These are phyloP conservation scores for Timandra comae DNA, from an alignment of 2,888 invertebrate genomes.

Conservation along the genomic window DNA sequence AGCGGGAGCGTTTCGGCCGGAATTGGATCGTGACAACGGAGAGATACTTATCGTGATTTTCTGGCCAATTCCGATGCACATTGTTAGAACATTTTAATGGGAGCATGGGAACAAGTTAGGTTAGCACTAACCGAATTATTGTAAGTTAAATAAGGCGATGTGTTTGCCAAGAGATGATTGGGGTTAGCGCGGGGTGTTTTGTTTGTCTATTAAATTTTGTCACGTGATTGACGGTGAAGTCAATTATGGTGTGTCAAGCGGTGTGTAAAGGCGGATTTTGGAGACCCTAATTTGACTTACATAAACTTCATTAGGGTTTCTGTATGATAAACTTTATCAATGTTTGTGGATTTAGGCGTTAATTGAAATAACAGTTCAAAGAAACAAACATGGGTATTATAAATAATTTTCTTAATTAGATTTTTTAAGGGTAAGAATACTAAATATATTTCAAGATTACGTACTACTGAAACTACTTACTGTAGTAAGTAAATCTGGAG, in stretches of 20 bases:
- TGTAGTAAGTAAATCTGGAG: not conserved
- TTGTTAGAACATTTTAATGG: conserved; percentile 63
- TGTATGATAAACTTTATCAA: not conserved
- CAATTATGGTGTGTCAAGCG: conserved; percentile 16
- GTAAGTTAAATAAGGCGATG: conserved; percentile 61
- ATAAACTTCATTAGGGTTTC: not conserved
- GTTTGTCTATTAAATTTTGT: conserved; percentile 48
- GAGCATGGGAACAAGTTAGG: conserved; percentile 70
- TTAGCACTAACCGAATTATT: conserved; percentile 61
- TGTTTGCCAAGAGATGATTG: conserved; percentile 53
- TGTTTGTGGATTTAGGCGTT: no score
- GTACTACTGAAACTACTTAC: no score
- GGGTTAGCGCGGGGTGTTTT: conserved; percentile 39
- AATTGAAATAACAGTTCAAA: no score
- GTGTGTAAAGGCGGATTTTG: conserved; percentile 4
- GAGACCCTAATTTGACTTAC: conserved; percentile 3
- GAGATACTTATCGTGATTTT: conserved; percentile 75
- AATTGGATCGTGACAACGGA: conserved; percentile 73
- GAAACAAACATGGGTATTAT: no score
- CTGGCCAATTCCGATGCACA: conserved; percentile 69
- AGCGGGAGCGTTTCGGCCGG: conserved; percentile 64
- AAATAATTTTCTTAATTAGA: no score
- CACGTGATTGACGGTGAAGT: conserved; percentile 32
- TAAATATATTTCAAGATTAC: no score
- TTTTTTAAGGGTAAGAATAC: no score